Conservation (phyloP, 2,888 invertebrate genomes). For the Drosophila paranaensis region DNA sequence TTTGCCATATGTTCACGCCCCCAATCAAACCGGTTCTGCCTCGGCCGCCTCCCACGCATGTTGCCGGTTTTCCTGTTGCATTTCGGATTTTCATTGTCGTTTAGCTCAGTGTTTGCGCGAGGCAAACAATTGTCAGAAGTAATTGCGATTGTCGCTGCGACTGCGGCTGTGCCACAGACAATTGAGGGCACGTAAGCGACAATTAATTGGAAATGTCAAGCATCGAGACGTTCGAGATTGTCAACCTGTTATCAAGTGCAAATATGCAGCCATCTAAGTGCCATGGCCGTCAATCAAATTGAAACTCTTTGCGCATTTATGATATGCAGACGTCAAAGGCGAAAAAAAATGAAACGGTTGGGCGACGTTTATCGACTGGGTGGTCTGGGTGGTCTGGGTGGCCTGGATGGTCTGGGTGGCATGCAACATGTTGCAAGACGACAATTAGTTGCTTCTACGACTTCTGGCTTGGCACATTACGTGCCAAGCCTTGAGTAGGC, state of each 20-base stretch:
- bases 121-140: conserved; percentile 44
- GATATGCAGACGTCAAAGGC: conserved; percentile 31
- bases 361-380: conserved; percentile 15
- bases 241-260: conserved; percentile 41
- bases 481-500: conserved; percentile 29
- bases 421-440: conserved; percentile 50
- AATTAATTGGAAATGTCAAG: conserved; percentile 45
- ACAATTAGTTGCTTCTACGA: conserved; percentile 38
- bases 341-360: not conserved
- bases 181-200: conserved; percentile 32
- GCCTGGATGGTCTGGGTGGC: not conserved
- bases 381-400: not conserved
- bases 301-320: conserved; percentile 42
- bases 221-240: conserved; percentile 21
- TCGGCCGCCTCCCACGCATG: not conserved
- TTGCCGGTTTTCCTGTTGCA: not conserved
- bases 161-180: conserved; percentile 4
- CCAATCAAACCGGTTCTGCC: not conserved
- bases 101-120: conserved; percentile 38
- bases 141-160: conserved; percentile 22
- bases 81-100: conserved; percentile 12
- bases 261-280: conserved; percentile 29
- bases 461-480: conserved; percentile 23
- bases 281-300: conserved; percentile 60
- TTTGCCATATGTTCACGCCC: not conserved